A percentile compares a stretch with the other conserved stretches of the same genome.
phyloP scores from a whole-genome alignment of 2,888 invertebrate species.

The Mesoligia furuncula region DNA sequence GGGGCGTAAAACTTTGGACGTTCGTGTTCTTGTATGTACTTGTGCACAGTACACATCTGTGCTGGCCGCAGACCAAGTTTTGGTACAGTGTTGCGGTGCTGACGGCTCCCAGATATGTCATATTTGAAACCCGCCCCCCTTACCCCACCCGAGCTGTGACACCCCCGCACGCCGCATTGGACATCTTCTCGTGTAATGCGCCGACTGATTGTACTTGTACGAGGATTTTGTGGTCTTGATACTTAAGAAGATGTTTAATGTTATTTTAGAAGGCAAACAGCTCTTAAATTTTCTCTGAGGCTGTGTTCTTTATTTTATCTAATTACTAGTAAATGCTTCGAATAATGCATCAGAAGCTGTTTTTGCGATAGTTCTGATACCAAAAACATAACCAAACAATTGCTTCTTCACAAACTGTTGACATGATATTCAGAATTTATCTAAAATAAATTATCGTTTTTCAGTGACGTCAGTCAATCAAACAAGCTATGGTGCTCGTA shows the following conservation, averaged over 20 bases:
- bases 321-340: no score
- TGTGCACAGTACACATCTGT: slow-evolving; percentile 80
- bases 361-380: neutral
- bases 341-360: neutral
- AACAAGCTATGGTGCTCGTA: neutral
- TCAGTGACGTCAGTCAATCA: neutral
- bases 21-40: slow-evolving; percentile 67
- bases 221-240: slow-evolving; percentile 66
- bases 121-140: slow-evolving; percentile 79
- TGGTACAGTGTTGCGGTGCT: slow-evolving; percentile 84
- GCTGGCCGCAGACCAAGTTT: slow-evolving; percentile 88
- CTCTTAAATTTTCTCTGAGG: neutral
- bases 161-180: slow-evolving; percentile 73
- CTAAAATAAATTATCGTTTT: neutral
- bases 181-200: slow-evolving; percentile 82
- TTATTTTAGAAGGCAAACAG: neutral
- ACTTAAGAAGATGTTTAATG: slow-evolving; percentile 43
- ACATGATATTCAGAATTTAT: no score
- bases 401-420: neutral
- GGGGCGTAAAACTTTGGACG: slow-evolving; percentile 84
- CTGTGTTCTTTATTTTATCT: neutral
- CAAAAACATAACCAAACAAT: neutral
- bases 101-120: slow-evolving; percentile 89
- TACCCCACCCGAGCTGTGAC: slow-evolving; percentile 62
- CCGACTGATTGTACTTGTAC: slow-evolving; percentile 80